Evolutionary conservation across 1,140 invertebrate species (phyloP).

Genomic region (Sipha flava): DNA sequence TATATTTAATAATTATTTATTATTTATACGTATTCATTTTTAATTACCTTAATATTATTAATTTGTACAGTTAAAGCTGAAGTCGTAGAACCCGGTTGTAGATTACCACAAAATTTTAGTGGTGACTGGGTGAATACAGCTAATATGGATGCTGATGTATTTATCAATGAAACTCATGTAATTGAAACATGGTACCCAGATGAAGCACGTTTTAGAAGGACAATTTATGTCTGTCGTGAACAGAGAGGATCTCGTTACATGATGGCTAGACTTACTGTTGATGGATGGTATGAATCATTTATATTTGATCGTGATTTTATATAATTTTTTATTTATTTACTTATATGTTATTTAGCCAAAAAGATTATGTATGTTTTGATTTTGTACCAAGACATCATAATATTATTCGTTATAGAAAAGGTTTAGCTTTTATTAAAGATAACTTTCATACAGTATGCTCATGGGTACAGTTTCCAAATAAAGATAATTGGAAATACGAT

Average conservation of each 20-base stretch:
- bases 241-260: conserved; percentile 71
- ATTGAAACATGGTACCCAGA: conserved; percentile 91
- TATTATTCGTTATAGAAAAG: conserved; percentile 84
- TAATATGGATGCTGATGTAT: conserved; percentile 87
- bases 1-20: neutral
- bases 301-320: neutral
- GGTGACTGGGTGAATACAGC: conserved; percentile 96
- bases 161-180: conserved; percentile 92
- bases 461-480: conserved; percentile 83
- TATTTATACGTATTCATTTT: conserved; percentile 35
- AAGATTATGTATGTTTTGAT: conserved; percentile 95
- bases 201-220: conserved; percentile 72
- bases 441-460: conserved; percentile 87
- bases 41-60: neutral
- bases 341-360: conserved; percentile 61
- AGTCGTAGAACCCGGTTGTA: conserved; percentile 80
- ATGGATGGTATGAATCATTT: conserved; percentile 67
- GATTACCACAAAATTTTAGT: conserved; percentile 84
- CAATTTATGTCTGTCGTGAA: conserved; percentile 91
- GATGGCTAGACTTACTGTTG: conserved; percentile 91
- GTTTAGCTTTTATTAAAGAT: conserved; percentile 79
- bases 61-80: conserved; percentile 61
- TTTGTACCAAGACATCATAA: conserved; percentile 93
- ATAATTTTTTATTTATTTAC: neutral
- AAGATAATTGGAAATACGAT: conserved; percentile 79